Evolutionary conservation across 2,113 vertebrate genomes (phyloP).

Genomic region (Corythoichthys intestinalis): DNA sequence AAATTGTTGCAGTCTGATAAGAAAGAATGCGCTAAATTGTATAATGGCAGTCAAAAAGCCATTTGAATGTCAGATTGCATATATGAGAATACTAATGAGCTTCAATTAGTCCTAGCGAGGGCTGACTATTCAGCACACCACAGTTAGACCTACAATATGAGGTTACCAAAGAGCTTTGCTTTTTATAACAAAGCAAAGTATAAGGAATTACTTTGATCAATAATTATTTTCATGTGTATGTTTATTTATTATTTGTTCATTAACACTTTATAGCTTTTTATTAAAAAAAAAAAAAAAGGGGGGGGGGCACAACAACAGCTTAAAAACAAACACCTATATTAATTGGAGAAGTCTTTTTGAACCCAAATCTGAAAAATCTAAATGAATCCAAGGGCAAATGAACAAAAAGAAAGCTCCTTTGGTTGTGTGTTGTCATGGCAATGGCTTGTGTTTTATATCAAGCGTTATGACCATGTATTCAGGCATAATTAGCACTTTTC

Average conservation of each 20-base stretch:
- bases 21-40: neutral
- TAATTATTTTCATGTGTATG: neutral
- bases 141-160: neutral
- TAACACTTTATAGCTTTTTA: neutral
- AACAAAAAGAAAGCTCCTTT: conserved; percentile 4
- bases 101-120: neutral
- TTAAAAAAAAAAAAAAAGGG: neutral
- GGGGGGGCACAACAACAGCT: neutral
- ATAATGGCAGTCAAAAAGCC: neutral
- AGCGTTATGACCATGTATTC: neutral
- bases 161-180: neutral
- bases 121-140: neutral
- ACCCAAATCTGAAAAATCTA: neutral
- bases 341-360: too few relatives aligned
- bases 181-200: neutral
- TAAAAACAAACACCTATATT: neutral
- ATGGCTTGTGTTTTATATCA: conserved; percentile 21
- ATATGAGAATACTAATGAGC: neutral
- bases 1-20: neutral
- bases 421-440: conserved; percentile 6
- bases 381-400: neutral
- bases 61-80: neutral
- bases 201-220: neutral
- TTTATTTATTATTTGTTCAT: neutral
- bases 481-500: conserved; percentile 21